phyloP scores from a whole-genome alignment of 92 coral and sea anemone species.

The Epizoanthus fatuus region DNA sequence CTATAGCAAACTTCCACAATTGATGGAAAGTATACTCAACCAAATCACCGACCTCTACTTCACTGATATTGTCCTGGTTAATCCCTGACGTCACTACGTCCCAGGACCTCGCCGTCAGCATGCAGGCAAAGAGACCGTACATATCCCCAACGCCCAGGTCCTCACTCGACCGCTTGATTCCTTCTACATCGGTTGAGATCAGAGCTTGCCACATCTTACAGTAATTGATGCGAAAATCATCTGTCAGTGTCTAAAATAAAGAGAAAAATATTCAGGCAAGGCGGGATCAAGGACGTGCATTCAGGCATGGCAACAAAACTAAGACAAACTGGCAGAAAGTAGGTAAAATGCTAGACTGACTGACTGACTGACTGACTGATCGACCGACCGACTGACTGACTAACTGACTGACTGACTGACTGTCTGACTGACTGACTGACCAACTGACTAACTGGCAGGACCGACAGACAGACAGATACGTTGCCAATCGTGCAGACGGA shows the following conservation, averaged over 20 bases:
- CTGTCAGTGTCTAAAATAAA: constrained; percentile 71
- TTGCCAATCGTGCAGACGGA: too few relatives aligned
- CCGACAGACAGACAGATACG: neutral
- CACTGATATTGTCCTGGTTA: constrained; percentile 82
- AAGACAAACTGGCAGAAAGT: too few relatives aligned
- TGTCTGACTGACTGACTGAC: too few relatives aligned
- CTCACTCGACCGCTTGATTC: constrained; percentile 87
- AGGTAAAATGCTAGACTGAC: neutral
- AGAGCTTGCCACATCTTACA: constrained; percentile 98
- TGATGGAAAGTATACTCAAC: neutral
- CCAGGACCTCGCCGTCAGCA: constrained; percentile 98
- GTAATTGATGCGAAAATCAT: constrained; percentile 93
- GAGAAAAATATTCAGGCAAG: neutral
- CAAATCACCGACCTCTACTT: constrained; percentile 75
- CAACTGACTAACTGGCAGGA: neutral
- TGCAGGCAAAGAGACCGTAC: constrained; percentile 94
- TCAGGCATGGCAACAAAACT: too few relatives aligned
- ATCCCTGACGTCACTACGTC: constrained; percentile 90
- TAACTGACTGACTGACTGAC: neutral
- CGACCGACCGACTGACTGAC: neutral
- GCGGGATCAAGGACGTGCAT: too few relatives aligned
- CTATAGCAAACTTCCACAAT: too few relatives aligned
- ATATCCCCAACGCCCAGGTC: constrained; percentile 92
- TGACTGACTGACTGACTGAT: neutral
- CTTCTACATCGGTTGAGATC: constrained; percentile 89